Conservation (phyloP, 2,113 vertebrate genomes). For the Echinops telfairi region DNA sequence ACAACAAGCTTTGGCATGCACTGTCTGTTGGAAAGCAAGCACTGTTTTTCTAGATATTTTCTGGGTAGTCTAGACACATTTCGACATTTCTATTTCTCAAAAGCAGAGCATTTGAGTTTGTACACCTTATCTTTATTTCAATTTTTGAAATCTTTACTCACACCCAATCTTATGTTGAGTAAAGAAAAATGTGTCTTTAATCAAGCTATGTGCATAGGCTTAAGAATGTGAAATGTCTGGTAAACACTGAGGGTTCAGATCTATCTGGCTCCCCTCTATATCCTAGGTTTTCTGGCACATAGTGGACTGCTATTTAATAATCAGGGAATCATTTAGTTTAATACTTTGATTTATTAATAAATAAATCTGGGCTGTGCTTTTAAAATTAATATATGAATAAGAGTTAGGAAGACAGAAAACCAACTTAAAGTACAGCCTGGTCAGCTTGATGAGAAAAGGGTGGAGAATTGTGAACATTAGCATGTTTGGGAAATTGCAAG, state of each 20-base stretch:
- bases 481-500: background rate
- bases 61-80: background rate
- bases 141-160: background rate
- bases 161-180: background rate
- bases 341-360: background rate
- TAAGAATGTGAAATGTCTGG: background rate
- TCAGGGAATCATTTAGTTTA: background rate
- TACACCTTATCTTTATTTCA: background rate
- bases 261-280: background rate
- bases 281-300: no score
- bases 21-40: background rate
- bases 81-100: background rate
- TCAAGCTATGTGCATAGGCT: fast-evolving
- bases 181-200: background rate
- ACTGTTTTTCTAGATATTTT: background rate
- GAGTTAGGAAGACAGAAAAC: background rate
- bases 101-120: background rate
- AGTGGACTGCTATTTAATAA: background rate
- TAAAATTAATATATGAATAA: background rate
- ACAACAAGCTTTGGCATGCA: background rate
- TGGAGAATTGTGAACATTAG: background rate
- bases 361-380: background rate
- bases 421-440: background rate
- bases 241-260: background rate
- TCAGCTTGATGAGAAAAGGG: background rate